Evolutionary conservation across 2,113 vertebrate species (phyloP), one percentile per base, ranked within the genome.

Genomic region (Halcyon senegalensis): DNA sequence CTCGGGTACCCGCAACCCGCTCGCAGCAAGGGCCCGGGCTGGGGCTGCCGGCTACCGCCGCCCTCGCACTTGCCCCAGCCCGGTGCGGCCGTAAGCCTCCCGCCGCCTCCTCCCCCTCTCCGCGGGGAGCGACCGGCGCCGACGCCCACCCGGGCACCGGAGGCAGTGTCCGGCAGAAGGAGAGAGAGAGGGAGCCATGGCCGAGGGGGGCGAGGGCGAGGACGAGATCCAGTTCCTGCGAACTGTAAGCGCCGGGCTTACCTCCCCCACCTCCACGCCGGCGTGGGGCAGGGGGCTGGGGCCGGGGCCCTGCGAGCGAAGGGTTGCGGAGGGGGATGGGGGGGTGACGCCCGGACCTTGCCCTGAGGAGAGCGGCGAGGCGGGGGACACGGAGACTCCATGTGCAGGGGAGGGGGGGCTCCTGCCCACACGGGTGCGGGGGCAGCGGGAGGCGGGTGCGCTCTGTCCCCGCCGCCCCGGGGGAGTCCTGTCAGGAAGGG

Each of bases 211-310:
- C 91, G 99, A 99, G 79, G 98, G 98, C 86, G 99, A 99, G 96
- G 99, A 99, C 77, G 99, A 99, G 96, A 99, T 99, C 95, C 99
- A 99, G 97, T 99, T 99, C 97, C 97, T 99, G 94, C 97, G 99
- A 70, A 99, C 99, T 87, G 99, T 99, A 98, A 99, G 99, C 97
- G 80, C 67, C 53, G 67, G 55, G 69, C n/a, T 81, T 62, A 46
- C 16, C 37, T 69, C 39, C 31, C 13, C 23, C 20, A 16, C 50
- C 89, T 56, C 69, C 44, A 16, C 15, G 51, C 63, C 64, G 77
- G 55, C 31, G 21, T 6, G 58, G 75, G 37, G 10, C 11, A 13
- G 56, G 64, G 66, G 35, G 9, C 10, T 20, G 50, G 56, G 64
- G 64, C 43, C 28, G 44, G 56, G 64, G 64, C 43, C 21, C 41